phyloP scores from a whole-genome alignment of 1,140 invertebrate genomes.

The Zaprionus gabonicus region DNA sequence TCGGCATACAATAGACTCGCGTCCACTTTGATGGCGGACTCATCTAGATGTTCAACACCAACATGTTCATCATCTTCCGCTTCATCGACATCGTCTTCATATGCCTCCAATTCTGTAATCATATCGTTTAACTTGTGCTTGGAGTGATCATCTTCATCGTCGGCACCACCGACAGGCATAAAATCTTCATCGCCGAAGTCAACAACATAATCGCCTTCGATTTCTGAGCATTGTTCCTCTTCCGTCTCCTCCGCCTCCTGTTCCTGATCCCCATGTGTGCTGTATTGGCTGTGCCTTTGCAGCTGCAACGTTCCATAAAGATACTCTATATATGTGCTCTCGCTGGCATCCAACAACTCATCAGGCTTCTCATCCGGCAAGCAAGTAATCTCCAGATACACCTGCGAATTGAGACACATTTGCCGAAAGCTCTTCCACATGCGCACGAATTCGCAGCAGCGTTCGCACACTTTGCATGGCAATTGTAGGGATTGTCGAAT shows the following conservation, averaged over 20 bases:
- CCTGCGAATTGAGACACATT: slow-evolving; percentile 73
- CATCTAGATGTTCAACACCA: not conserved
- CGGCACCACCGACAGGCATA: not conserved
- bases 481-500: slow-evolving; percentile 43
- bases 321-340: slow-evolving; percentile 49
- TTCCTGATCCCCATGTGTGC: not conserved
- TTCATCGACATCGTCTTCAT: slow-evolving; percentile 5
- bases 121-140: slow-evolving; percentile 10
- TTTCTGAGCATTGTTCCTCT: slow-evolving; percentile 9
- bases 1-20: slow-evolving; percentile 16
- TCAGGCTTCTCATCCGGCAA: slow-evolving; percentile 18
- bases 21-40: slow-evolving; percentile 17
- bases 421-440: slow-evolving; percentile 74
- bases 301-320: slow-evolving; percentile 48
- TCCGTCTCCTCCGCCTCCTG: not conserved
- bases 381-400: slow-evolving; percentile 56
- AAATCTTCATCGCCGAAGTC: slow-evolving; percentile 28
- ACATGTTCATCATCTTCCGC: not conserved
- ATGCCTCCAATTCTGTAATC: slow-evolving; percentile 30
- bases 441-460: slow-evolving; percentile 59
- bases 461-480: slow-evolving; percentile 55
- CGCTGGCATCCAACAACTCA: slow-evolving; percentile 38
- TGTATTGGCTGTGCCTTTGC: not conserved
- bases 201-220: slow-evolving; percentile 27
- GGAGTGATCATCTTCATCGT: slow-evolving; percentile 2